Base-by-base conservation (phyloP, 1,140 invertebrate species). In the Pantala flavescens region DNA sequence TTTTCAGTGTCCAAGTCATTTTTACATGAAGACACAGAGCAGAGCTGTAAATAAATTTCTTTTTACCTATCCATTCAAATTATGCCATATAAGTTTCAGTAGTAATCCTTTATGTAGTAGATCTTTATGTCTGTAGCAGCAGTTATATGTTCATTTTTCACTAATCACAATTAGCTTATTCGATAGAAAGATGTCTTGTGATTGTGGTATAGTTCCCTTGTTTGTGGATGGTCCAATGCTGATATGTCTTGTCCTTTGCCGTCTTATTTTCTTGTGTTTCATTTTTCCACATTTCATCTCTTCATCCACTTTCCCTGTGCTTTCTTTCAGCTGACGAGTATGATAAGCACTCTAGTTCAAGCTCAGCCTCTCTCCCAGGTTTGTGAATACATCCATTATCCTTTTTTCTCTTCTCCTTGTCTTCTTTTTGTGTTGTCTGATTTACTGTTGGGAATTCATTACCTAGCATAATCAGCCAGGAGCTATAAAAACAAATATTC, bases 341-440 rank as follows among this genome's bases (percentile, higher is more conserved):
- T 83, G 87, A 89, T 85, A 89, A 88, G 83, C 87, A 87, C 79
- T 89, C 87, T 84, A 87, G 86, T 81, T 88, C 87, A 81, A 89
- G 87, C 82, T 88, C 87, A 79, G 84, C 86, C 78, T 88, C 87
- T 77, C 81, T 88, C 80, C 85, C 87, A 88, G 88, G 88, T 89
- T 84, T 84, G 85, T 86, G 49, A 63, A 63, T 63, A 63, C 14
- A 43, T 76, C 43, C 43, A 24, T 75, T 74, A 21, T 16, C 43
- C 42, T 24, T 72, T n/a, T n/a, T 76, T 14, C 28, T 72, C 82
- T 73, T 16, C n/a, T 73, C 42, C 42, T 23, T 76, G 55, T 70
- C 24, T 24, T 71, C 23, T 71, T 75, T 76, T 43, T 70, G 19
- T 23, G 12, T 24, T 77, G 43, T 55, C 24, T 23, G n/a, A 75